Percentiles rank a stretch among this genome's conserved stretches.
These are phyloP conservation scores for Listrodromus nycthemerus DNA, from an alignment of 2,888 invertebrate species.

Conservation along the genomic window DNA sequence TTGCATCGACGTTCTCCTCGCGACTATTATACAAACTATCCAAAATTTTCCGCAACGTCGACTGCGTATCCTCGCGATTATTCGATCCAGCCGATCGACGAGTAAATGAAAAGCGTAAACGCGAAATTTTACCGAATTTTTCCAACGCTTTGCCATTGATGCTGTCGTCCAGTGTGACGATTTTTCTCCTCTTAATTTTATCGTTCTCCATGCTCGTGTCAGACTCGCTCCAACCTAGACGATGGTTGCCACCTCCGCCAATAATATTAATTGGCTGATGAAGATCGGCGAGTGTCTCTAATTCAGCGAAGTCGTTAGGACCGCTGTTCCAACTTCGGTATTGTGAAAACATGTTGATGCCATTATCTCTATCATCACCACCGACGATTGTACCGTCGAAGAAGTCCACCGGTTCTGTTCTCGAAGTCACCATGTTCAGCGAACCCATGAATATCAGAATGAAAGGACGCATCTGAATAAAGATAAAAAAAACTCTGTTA, in stretches of 20 bases:
- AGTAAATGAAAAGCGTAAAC: background rate
- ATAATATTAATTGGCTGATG: slow-evolving; percentile 22
- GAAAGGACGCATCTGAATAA: slow-evolving; percentile 65
- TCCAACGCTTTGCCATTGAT: slow-evolving; percentile 36
- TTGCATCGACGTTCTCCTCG: background rate
- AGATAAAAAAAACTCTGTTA: background rate
- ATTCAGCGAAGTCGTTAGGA: slow-evolving; percentile 21
- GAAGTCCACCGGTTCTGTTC: slow-evolving; percentile 67
- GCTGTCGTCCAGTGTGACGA: slow-evolving; percentile 4
- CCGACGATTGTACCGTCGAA: slow-evolving; percentile 4
- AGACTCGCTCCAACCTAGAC: slow-evolving; percentile 31
- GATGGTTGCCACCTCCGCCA: slow-evolving; percentile 17
- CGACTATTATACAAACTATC: background rate
- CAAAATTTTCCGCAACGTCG: slow-evolving; percentile 11
- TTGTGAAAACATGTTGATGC: slow-evolving; percentile 41
- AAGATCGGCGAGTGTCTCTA: slow-evolving; percentile 20
- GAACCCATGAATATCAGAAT: slow-evolving; percentile 65
- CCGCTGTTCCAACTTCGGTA: background rate
- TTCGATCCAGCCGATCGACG: background rate
- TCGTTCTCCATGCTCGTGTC: background rate
- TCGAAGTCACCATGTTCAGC: slow-evolving; percentile 64
- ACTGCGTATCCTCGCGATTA: background rate
- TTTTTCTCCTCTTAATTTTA: slow-evolving; percentile 28
- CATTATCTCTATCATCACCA: slow-evolving; percentile 24
- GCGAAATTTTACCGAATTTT: slow-evolving; percentile 52